Conservation (phyloP, 2,113 vertebrate genomes). For the Archocentrus centrarchus region DNA sequence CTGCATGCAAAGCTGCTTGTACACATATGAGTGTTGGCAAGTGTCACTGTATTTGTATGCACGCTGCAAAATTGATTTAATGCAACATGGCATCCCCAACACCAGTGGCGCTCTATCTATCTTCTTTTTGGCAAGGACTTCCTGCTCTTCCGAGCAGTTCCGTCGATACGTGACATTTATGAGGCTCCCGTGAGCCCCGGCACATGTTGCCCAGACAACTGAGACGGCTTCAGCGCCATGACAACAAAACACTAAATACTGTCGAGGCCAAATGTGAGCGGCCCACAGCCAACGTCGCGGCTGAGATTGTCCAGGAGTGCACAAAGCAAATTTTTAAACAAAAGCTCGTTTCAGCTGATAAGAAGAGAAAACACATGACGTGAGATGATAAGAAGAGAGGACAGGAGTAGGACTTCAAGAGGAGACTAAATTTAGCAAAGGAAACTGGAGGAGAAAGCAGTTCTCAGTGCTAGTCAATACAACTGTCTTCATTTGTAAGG, state of each 20-base stretch:
- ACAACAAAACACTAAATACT: conserved; percentile 74
- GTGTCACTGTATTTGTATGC: conserved; percentile 39
- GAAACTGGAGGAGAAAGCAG: conserved; percentile 43
- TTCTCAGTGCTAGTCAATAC: conserved; percentile 64
- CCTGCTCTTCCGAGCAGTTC: conserved; percentile 65
- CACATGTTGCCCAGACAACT: conserved; percentile 75
- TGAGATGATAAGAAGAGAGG: conserved; percentile 32
- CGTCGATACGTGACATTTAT: conserved; percentile 75
- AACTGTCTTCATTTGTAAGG: conserved; percentile 75
- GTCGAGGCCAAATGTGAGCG: conserved; percentile 50
- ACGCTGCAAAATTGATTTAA: conserved; percentile 62
- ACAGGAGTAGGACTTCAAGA: conserved; percentile 14
- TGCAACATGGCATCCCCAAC: conserved; percentile 72
- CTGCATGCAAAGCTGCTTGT: conserved; percentile 11
- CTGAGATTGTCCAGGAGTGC: conserved; percentile 28
- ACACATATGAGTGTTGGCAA: conserved; percentile 28
- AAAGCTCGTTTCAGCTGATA: conserved; percentile 42
- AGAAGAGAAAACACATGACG: conserved; percentile 43
- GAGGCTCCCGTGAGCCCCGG: conserved; percentile 65
- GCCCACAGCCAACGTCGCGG: conserved; percentile 45
- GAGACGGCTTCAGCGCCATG: conserved; percentile 70
- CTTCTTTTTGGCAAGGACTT: conserved; percentile 70
- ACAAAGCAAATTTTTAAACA: conserved; percentile 44
- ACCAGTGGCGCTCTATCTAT: conserved; percentile 70
- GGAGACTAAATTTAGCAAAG: conserved; percentile 23